Conservation (phyloP, 2,113 vertebrate genomes). For the Cebus imitator region DNA sequence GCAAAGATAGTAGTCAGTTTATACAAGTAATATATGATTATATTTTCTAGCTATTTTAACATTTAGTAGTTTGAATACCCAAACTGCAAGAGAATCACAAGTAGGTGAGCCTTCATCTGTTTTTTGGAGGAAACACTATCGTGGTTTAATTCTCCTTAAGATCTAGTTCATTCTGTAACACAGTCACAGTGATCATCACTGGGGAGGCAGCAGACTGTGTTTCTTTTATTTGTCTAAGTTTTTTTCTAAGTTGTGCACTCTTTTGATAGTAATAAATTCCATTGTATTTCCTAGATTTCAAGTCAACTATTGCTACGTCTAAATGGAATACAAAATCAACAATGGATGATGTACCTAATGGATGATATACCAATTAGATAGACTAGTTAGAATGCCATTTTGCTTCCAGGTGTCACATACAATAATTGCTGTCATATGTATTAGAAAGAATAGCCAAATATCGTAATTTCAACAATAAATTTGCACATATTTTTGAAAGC, state of each 20-base stretch:
- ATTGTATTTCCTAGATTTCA: constrained; percentile 72
- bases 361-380: constrained; percentile 64
- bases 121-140: neutral
- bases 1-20: neutral
- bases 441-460: constrained; percentile 52
- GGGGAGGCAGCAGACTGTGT: constrained; percentile 51
- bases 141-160: constrained; percentile 8
- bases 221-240: constrained; percentile 76
- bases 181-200: constrained; percentile 73
- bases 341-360: constrained; percentile 70
- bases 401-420: constrained; percentile 54
- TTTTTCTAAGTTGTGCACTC: constrained; percentile 73
- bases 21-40: neutral
- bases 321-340: constrained; percentile 73
- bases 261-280: constrained; percentile 72
- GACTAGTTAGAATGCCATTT: constrained; percentile 51
- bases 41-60: neutral
- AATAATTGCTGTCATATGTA: constrained; percentile 52
- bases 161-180: constrained; percentile 49
- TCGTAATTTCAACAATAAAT: constrained; percentile 64
- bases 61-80: neutral
- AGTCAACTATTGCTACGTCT: constrained; percentile 60
- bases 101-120: neutral
- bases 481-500: constrained; percentile 7
- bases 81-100: neutral